Evolutionary conservation across 2,888 invertebrate species (phyloP).

Genomic region (Torymus texanus): DNA sequence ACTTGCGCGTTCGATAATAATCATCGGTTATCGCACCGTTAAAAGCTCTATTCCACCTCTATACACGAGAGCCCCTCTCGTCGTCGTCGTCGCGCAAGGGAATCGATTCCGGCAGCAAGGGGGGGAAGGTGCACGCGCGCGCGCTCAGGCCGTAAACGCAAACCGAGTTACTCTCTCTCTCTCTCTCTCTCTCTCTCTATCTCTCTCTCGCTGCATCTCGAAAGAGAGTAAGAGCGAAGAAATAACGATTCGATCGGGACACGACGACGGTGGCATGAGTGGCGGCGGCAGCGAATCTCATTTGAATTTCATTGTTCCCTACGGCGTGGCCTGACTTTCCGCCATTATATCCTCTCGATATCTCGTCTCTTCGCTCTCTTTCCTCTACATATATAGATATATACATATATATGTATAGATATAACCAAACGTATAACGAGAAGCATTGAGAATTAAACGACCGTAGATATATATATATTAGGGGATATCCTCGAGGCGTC

Average conservation of each 20-base stretch:
- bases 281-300: not conserved
- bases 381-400: not conserved
- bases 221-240: not conserved
- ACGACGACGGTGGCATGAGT: not conserved
- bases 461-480: no score
- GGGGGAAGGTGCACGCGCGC: not conserved
- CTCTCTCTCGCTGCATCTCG: no score
- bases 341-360: not conserved
- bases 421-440: no score
- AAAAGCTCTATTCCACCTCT: not conserved
- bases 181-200: no score
- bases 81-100: no score
- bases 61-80: no score
- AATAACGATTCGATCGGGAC: conserved; percentile 21
- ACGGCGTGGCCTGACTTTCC: conserved; percentile 2
- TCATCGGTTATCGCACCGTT: conserved; percentile 7
- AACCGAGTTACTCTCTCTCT: not conserved
- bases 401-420: not conserved
- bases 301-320: conserved; percentile 33
- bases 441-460: no score
- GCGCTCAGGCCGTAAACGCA: not conserved
- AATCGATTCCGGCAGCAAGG: not conserved
- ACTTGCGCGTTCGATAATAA: not conserved
- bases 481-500: no score
- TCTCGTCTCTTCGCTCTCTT: not conserved